Conservation (phyloP, 2,113 vertebrate species). For the Chloropsis hardwickii region DNA sequence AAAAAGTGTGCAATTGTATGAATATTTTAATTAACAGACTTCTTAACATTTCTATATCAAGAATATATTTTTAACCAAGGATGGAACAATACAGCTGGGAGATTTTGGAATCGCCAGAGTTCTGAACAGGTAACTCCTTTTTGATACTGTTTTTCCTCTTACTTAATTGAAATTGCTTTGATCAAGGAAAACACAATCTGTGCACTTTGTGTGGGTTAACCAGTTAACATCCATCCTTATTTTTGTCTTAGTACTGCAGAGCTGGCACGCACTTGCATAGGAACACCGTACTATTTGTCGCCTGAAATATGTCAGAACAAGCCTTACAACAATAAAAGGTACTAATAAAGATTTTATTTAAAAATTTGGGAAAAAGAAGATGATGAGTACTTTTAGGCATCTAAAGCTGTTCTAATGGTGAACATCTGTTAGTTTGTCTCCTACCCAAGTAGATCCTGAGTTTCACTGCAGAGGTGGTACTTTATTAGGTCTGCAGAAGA, state of each 20-base stretch:
- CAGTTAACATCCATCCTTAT: neutral
- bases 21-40: constrained; percentile 52
- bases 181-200: neutral
- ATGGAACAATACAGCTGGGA: constrained; percentile 93
- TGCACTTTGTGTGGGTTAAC: neutral
- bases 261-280: constrained; percentile 94
- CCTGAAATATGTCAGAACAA: constrained; percentile 99
- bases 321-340: constrained; percentile 99
- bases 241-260: constrained; percentile 86
- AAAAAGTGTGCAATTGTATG: neutral
- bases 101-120: constrained; percentile 98
- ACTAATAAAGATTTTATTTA: neutral
- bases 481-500: neutral
- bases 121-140: constrained; percentile 86
- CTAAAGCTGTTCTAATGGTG: neutral
- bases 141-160: neutral
- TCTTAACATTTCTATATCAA: constrained; percentile 41
- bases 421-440: neutral
- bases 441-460: neutral
- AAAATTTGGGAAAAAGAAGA: neutral
- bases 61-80: constrained; percentile 99
- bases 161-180: neutral
- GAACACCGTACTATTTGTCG: constrained; percentile 95
- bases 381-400: neutral
- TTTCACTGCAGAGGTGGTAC: neutral